Evolutionary conservation across 2,888 invertebrate species (phyloP).

Genomic region (Melanostoma scalare): DNA sequence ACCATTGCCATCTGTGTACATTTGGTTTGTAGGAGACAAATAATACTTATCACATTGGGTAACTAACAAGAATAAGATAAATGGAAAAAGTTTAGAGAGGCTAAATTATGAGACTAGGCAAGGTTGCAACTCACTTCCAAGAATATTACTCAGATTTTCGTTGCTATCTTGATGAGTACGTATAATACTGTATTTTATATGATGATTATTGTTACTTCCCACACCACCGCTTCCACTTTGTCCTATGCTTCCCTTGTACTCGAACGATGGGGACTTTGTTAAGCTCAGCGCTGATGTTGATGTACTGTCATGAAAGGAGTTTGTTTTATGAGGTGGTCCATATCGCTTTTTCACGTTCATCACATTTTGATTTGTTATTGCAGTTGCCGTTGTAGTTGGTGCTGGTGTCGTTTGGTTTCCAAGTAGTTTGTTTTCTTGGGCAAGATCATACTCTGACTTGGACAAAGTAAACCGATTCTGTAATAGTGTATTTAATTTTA

Average conservation of each 20-base stretch:
- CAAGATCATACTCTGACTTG: slow-evolving; percentile 74
- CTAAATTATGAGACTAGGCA: neutral
- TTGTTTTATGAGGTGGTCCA: slow-evolving; percentile 61
- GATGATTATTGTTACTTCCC: slow-evolving; percentile 16
- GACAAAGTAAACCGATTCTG: slow-evolving; percentile 64
- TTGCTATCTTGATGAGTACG: slow-evolving; percentile 47
- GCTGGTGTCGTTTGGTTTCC: no score
- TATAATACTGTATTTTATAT: slow-evolving; percentile 44
- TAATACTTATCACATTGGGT: slow-evolving; percentile 81
- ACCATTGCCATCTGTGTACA: slow-evolving; percentile 78
- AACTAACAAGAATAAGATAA: slow-evolving; percentile 54
- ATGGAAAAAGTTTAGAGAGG: neutral
- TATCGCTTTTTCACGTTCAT: slow-evolving; percentile 68
- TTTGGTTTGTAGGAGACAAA: slow-evolving; percentile 80
- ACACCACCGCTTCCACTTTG: slow-evolving; percentile 8
- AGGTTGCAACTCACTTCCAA: slow-evolving; percentile 28
- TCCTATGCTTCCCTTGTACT: slow-evolving; percentile 40
- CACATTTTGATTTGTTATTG: slow-evolving; percentile 73
- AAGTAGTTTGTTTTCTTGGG: slow-evolving; percentile 74
- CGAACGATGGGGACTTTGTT: slow-evolving; percentile 66
- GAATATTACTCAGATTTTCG: slow-evolving; percentile 47
- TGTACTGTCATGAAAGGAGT: slow-evolving; percentile 66
- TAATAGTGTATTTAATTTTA: neutral
- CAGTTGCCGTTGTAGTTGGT: neutral
- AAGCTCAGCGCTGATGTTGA: slow-evolving; percentile 47